Evolutionary conservation across 1,140 invertebrate genomes (phyloP), one percentile per base, ranked within the genome.

Genomic region (Apis mellifera): DNA sequence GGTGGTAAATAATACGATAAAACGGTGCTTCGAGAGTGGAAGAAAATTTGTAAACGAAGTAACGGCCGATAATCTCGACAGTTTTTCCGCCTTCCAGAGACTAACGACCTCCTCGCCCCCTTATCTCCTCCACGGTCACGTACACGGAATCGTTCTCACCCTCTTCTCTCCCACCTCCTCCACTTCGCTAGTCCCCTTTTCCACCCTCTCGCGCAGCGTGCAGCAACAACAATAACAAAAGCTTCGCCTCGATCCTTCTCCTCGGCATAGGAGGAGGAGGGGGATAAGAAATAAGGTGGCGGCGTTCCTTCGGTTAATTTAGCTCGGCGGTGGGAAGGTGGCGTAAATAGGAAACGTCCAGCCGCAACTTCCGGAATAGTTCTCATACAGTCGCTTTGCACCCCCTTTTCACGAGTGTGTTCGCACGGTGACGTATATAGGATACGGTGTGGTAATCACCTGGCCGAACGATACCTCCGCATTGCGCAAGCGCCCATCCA

Each of bases 91-190:
- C 89, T 87, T 84, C 85, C 87, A 86, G 91, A 93, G 92, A 93
- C 92, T 94, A 93, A 94, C 92, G 93, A 93, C 90, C 89, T 93
- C 91, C 90, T 91, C 88, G 90, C 82, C 85, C 82, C 90, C 92
- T 93, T 94, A 93, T 93, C 93, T 93, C 87, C 86, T 32, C 32
- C 32, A 92, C 84, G 90, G 93, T 93, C 93, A 93, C 92, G 92
- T 93, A 94, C 81, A 75, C 71, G 69, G 57, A 32, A 54, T 64
- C 86, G 90, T 55, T 23, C 23, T 26, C 19, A 17, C 77, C n/a
- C 12, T 21, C 17, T 57, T n/a, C 17, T 3, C 32, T 3, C 32
- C 32, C 2, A 32, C 32, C 32, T 32, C 32, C 32, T 32, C 32
- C 32, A 32, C 26, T n/a, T n/a, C n/a, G 32, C 32, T 32, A 2